phyloP scores from a whole-genome alignment of 2,797 vertebrate genomes.

The Danionella dracula region DNA sequence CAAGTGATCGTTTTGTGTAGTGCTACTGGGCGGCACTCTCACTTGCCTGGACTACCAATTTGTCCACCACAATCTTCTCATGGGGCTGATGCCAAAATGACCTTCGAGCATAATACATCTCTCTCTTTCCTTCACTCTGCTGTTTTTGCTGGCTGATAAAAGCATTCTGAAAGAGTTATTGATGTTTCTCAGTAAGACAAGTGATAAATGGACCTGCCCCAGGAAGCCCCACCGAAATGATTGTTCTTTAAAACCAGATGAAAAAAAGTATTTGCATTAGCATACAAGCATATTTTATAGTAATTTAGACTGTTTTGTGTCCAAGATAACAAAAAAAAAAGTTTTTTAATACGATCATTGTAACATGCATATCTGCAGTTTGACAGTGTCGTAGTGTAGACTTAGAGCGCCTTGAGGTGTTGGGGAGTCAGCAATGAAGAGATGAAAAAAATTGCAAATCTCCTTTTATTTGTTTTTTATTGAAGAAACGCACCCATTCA shows the following conservation, averaged over 20 bases:
- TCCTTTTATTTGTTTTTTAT: too few species aligned
- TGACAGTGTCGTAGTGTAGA: too few species aligned
- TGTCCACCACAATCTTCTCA: slow-evolving; percentile 32
- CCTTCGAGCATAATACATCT: slow-evolving; percentile 23
- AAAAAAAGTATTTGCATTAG: too few species aligned
- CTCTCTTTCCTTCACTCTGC: background rate
- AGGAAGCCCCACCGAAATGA: slow-evolving; percentile 6
- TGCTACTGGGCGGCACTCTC: slow-evolving; percentile 18
- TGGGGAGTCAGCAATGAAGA: too few species aligned
- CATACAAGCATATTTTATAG: too few species aligned
- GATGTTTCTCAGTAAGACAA: slow-evolving; percentile 17
- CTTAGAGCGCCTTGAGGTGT: too few species aligned
- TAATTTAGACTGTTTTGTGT: too few species aligned
- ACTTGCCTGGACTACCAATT: slow-evolving; percentile 35
- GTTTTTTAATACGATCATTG: too few species aligned
- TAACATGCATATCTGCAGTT: too few species aligned
- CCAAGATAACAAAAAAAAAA: too few species aligned
- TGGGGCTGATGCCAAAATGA: slow-evolving; percentile 36
- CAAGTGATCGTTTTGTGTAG: slow-evolving; percentile 25
- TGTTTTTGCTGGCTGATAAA: background rate
- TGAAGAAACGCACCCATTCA: too few species aligned
- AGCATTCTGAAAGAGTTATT: background rate
- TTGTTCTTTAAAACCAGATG: slow-evolving; percentile 29
- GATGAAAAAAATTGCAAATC: too few species aligned
- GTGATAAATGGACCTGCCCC: slow-evolving; percentile 27